phyloP scores from a whole-genome alignment of 2,888 invertebrate species.

The Volucella bombylans region DNA sequence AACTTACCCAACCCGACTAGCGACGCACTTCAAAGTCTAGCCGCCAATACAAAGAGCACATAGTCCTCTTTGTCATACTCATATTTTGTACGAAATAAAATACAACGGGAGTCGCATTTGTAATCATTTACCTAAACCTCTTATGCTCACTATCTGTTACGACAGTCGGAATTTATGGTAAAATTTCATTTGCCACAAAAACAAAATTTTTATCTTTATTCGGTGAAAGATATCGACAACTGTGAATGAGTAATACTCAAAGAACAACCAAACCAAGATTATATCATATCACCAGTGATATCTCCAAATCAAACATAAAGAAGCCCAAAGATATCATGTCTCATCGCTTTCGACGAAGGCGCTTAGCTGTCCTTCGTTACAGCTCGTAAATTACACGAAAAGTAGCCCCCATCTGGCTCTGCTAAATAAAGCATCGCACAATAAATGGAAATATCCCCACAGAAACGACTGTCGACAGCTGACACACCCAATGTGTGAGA shows the following conservation, averaged over 20 bases:
- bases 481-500: conserved; percentile 52
- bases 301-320: not conserved
- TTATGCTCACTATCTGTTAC: too few species aligned
- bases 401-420: not conserved
- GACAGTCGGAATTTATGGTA: too few species aligned
- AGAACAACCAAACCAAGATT: not conserved
- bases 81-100: not conserved
- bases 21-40: too few species aligned
- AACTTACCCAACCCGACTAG: too few species aligned
- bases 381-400: conserved; percentile 15
- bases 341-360: not conserved
- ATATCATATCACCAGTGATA: not conserved
- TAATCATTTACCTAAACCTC: too few species aligned
- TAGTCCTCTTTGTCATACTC: too few species aligned
- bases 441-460: conserved; percentile 4
- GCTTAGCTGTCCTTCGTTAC: not conserved
- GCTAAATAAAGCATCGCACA: conserved; percentile 3
- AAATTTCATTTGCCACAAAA: not conserved
- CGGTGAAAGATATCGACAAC: not conserved
- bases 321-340: not conserved
- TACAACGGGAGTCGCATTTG: not conserved
- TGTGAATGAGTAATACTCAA: conserved; percentile 1
- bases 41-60: too few species aligned
- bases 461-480: conserved; percentile 10
- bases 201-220: not conserved